phyloP scores from a whole-genome alignment of 1,140 invertebrate species.

The Hetaerina americana region DNA sequence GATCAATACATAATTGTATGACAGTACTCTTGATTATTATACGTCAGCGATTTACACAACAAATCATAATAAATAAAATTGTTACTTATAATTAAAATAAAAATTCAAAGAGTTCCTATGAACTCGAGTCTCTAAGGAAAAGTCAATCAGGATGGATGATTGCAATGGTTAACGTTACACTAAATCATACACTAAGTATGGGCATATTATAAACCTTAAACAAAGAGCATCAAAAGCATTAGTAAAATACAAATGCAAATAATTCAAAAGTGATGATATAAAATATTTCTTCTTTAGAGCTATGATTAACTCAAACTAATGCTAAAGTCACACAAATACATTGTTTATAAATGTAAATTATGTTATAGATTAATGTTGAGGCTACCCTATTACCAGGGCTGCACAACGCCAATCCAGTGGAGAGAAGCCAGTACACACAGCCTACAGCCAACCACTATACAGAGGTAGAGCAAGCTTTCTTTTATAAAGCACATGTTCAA shows the following conservation, averaged over 20 bases:
- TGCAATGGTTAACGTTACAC: neutral
- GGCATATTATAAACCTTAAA: neutral
- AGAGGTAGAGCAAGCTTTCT: neutral
- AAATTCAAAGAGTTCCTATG: neutral
- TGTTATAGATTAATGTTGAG: neutral
- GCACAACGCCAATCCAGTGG: neutral
- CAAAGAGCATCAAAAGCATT: neutral
- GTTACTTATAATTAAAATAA: neutral
- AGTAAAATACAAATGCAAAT: slow-evolving; percentile 1
- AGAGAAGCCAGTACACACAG: neutral
- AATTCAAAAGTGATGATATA: slow-evolving; percentile 1
- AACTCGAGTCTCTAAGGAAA: neutral
- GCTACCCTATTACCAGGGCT: neutral
- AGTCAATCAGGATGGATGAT: neutral
- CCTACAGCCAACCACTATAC: neutral
- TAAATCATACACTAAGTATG: neutral
- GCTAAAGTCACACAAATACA: neutral
- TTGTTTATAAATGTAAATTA: slow-evolving; percentile 1
- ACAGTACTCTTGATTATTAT: neutral
- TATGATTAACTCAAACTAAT: slow-evolving; percentile 1
- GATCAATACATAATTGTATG: neutral
- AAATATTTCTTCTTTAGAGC: neutral
- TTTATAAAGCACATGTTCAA: neutral
- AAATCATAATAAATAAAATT: neutral
- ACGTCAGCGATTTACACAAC: neutral